Evolutionary conservation across 2,797 vertebrate species (phyloP), one percentile per base, ranked within the genome.

Genomic region (Sebastes hopkinsi): DNA sequence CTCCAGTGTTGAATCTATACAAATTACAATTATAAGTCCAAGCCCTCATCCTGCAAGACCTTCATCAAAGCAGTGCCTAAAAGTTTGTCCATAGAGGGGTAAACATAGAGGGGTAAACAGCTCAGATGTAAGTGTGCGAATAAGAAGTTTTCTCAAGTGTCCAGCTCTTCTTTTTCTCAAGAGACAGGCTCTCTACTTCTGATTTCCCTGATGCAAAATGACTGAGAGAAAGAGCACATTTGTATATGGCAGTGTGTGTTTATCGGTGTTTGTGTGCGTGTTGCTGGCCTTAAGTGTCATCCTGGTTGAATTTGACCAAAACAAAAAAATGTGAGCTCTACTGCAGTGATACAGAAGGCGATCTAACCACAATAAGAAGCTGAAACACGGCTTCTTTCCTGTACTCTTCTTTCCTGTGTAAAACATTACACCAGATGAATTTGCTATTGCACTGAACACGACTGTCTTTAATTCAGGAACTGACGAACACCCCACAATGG

Each of bases 401-500:
- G 42, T 54, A 4, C 23, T 55, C 36, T 38, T 30, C 59, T 66
- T 36, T 52, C 12, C 20, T 27, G 7, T 73, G 38, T 8, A 5
- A 72, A 54, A 34, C 67, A 69, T 74, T 58, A 56, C 38, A 52
- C 20, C 18, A 50, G 42, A 69, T 69, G 42, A 58, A 27, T 61
- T 59, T 50, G 14, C 71, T 42, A 5, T 60, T 76, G 61, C 30
- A 72, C 59, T 66, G 38, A 83, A 34, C 34, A 8, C 0, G 25
- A 34, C 67, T 72, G 29, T 65, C 50, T 78, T 68, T 5, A 69
- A 62, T 74, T 75, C 64, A 69, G 55, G 72, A 68, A 76, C 61
- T 61, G 70, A 71, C n/a, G 76, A 78, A 75, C 58, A 71, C 20
- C 62, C 67, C 16, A 3, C 70, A 65, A 75, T 60, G 73, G 65